Percentiles rank a stretch among this genome's conserved stretches.
phyloP scores from a whole-genome alignment of 2,113 vertebrate species.

The Forbesichthys papilliferus region DNA sequence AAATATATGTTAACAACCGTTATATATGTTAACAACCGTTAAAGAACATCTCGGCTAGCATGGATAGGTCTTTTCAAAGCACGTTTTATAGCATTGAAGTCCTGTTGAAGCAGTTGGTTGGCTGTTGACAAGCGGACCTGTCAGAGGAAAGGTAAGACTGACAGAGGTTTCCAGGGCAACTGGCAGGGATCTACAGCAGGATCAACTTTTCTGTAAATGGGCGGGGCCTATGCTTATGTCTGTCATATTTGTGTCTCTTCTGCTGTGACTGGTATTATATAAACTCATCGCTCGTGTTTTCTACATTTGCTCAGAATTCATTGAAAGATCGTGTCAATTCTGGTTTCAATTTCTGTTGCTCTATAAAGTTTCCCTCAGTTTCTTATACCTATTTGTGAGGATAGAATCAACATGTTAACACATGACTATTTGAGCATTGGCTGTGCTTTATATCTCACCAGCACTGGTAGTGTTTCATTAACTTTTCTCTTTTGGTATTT shows the following conservation, averaged over 20 bases:
- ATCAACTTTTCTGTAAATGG: slow-evolving; percentile 45
- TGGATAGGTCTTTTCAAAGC: slow-evolving; percentile 39
- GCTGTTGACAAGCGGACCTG: slow-evolving; percentile 59
- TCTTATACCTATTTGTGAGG: slow-evolving; percentile 34
- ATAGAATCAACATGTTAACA: slow-evolving; percentile 58
- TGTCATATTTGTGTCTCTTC: slow-evolving; percentile 31
- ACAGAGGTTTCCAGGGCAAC: slow-evolving; percentile 14
- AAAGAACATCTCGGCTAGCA: slow-evolving; percentile 14
- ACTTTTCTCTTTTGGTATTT: slow-evolving; percentile 16
- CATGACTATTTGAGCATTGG: slow-evolving; percentile 48
- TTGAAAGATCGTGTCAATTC: slow-evolving; percentile 1
- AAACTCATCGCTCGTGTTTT: slow-evolving; percentile 5
- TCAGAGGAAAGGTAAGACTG: slow-evolving; percentile 71
- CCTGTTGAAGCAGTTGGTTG: slow-evolving; percentile 46
- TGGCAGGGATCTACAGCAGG: slow-evolving; percentile 32
- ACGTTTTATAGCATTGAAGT: slow-evolving; percentile 39
- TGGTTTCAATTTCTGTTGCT: slow-evolving; percentile 20
- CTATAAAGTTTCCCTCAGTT: slow-evolving; percentile 27
- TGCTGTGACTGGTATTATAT: not conserved
- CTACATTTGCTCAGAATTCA: slow-evolving; percentile 2
- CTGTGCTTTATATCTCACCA: slow-evolving; percentile 55
- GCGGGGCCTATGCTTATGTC: slow-evolving; percentile 45
- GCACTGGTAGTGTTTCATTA: slow-evolving; percentile 21
- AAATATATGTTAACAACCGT: no score
- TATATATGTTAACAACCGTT: not conserved